phyloP scores from a whole-genome alignment of 2,888 invertebrate genomes.

The Ophonus ardosiacus region DNA sequence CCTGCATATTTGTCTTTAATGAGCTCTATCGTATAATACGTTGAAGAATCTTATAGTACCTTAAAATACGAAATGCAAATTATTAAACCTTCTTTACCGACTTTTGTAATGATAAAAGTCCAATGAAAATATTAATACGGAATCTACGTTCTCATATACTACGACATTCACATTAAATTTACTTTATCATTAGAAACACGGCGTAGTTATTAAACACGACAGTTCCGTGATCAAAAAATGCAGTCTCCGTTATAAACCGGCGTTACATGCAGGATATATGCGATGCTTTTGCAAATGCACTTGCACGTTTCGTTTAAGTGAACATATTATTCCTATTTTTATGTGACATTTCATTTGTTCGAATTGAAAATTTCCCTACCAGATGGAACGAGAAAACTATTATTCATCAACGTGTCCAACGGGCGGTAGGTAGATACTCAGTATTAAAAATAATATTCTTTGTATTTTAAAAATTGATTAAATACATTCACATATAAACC shows the following conservation, averaged over 20 bases:
- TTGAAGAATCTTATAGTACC: too few relatives aligned
- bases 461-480: constrained; percentile 28
- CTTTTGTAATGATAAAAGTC: neutral
- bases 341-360: constrained; percentile 58
- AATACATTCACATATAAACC: neutral
- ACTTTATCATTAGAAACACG: constrained; percentile 19
- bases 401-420: constrained; percentile 33
- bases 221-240: constrained; percentile 34
- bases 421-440: neutral
- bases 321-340: constrained; percentile 51
- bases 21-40: too few relatives aligned
- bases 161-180: constrained; percentile 4
- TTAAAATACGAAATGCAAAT: too few relatives aligned
- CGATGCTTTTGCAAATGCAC: constrained; percentile 43
- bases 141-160: neutral
- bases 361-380: constrained; percentile 33
- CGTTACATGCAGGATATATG: constrained; percentile 34
- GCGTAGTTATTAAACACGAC: constrained; percentile 24
- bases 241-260: constrained; percentile 3
- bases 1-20: too few relatives aligned
- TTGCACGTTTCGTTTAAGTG: constrained; percentile 49
- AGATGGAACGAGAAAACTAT: constrained; percentile 11
- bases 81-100: too few relatives aligned
- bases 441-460: constrained; percentile 34
- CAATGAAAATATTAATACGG: neutral